A percentile compares a stretch with the other conserved stretches of the same genome.
Conservation (phyloP, 2,113 vertebrate species). For the Vulpes vulpes region DNA sequence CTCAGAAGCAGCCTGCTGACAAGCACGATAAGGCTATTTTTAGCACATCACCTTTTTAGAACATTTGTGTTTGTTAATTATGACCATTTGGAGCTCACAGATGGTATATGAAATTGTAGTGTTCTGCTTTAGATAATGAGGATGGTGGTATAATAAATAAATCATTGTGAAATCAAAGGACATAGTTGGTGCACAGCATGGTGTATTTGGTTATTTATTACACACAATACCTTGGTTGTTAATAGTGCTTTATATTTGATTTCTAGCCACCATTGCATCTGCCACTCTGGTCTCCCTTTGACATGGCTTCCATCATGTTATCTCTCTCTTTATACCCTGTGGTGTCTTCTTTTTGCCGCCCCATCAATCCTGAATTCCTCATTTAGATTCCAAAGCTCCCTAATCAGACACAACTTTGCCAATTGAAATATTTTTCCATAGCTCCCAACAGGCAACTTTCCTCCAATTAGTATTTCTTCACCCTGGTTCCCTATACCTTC, state of each 20-base stretch:
- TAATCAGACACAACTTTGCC: background rate
- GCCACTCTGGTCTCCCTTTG: background rate
- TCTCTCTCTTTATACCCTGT: background rate
- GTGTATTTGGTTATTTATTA: constrained; percentile 15
- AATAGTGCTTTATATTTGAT: background rate
- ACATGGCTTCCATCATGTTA: background rate
- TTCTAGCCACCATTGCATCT: background rate
- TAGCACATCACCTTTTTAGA: constrained; percentile 73
- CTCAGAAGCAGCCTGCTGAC: constrained; percentile 60
- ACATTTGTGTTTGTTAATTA: constrained; percentile 69
- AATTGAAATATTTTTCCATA: background rate
- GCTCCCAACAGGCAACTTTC: background rate
- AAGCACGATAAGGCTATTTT: constrained; percentile 47
- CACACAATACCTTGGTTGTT: background rate
- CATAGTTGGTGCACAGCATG: background rate
- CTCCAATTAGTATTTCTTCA: background rate
- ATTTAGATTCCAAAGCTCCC: background rate
- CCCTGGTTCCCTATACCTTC: background rate
- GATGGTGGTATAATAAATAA: constrained; percentile 70
- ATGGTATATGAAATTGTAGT: constrained; percentile 73
- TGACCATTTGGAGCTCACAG: constrained; percentile 80
- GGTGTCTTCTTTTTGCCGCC: background rate
- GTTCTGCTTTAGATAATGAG: constrained; percentile 76
- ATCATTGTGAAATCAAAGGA: constrained; percentile 72
- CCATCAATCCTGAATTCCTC: background rate